Conservation (phyloP, 2,888 invertebrate genomes). For the Macaria notata region DNA sequence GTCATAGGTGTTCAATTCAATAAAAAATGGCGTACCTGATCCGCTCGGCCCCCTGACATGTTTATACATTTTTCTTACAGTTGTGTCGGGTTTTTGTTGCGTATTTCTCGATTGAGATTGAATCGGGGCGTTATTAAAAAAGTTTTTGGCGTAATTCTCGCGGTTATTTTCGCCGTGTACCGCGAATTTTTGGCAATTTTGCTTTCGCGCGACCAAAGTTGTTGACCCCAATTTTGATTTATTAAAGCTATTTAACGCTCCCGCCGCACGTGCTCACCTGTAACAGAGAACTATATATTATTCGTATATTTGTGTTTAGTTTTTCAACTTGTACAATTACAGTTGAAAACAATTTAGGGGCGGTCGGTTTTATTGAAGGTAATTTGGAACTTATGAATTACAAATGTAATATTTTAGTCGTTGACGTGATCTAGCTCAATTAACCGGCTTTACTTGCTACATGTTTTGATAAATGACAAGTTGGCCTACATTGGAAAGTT, state of each 20-base stretch:
- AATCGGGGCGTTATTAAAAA: conserved; percentile 78
- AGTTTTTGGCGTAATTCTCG: conserved; percentile 70
- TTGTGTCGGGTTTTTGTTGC: conserved; percentile 69
- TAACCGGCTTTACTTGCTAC: conserved; percentile 36
- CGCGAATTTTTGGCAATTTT: conserved; percentile 54
- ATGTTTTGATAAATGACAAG: conserved; percentile 32
- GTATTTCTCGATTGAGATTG: conserved; percentile 77
- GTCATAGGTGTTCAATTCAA: conserved; percentile 76
- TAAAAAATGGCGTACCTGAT: conserved; percentile 81
- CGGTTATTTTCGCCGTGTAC: conserved; percentile 60
- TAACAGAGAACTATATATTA: conserved; percentile 28
- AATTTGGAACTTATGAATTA: conserved; percentile 41
- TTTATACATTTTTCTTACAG: conserved; percentile 79
- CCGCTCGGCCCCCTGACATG: conserved; percentile 76
- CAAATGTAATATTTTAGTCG: conserved; percentile 39
- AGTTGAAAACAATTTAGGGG: conserved; percentile 29
- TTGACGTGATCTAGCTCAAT: conserved; percentile 35
- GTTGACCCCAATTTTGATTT: conserved; percentile 48
- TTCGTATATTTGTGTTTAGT: conserved; percentile 24
- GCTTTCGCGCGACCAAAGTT: conserved; percentile 39
- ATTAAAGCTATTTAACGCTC: conserved; percentile 42
- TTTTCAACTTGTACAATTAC: conserved; percentile 33
- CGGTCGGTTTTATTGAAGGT: conserved; percentile 35
- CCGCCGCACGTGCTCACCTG: conserved; percentile 37
- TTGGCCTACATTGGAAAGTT: conserved; percentile 19